Conservation (phyloP, 2,797 vertebrate genomes). For the Carduelis carduelis region DNA sequence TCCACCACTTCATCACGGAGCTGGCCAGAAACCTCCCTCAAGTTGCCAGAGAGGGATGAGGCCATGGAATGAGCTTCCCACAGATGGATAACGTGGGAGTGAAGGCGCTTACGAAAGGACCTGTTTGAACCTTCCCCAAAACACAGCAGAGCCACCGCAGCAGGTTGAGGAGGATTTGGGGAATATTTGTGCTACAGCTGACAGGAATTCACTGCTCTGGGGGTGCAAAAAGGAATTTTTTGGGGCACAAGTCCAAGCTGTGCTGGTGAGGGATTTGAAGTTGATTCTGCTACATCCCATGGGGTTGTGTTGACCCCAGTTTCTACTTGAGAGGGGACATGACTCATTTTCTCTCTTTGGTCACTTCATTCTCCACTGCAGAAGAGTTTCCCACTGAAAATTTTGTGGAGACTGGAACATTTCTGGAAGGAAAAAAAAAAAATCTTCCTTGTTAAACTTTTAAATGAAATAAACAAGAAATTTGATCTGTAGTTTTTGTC, state of each 20-base stretch:
- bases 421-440: not conserved
- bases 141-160: not conserved
- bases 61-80: conserved; percentile 51
- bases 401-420: not conserved
- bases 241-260: not conserved
- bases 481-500: not conserved
- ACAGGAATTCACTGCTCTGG: not conserved
- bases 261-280: not conserved
- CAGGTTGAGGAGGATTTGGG: not conserved
- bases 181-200: accelerated
- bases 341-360: conserved; percentile 21
- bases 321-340: not conserved
- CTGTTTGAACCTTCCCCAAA: not conserved
- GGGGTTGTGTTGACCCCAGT: not conserved
- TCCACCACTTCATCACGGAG: not conserved
- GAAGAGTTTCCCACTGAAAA: conserved; percentile 7
- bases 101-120: not conserved
- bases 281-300: not conserved
- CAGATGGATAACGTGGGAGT: not conserved
- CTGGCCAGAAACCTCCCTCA: not conserved
- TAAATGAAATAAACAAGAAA: not conserved
- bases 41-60: conserved; percentile 50
- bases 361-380: not conserved
- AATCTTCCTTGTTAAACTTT: not conserved
- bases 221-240: not conserved